These are phyloP conservation scores for Acrocera orbiculus DNA, from an alignment of 2,888 invertebrate species.

Conservation along the genomic window DNA sequence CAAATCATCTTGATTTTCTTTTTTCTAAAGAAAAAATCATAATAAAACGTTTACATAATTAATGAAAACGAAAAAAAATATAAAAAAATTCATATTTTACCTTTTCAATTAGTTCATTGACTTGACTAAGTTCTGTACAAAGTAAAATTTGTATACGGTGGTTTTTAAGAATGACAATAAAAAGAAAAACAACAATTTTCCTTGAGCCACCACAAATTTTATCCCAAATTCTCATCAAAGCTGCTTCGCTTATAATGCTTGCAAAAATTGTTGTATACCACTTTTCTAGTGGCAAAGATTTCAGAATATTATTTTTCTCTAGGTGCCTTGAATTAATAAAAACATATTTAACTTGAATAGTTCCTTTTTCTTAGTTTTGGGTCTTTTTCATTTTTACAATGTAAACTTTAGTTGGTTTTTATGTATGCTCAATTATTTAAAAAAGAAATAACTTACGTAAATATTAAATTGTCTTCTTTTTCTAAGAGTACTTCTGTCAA, in stretches of 20 bases:
- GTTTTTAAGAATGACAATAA: conserved; percentile 54
- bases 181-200: conserved; percentile 62
- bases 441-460: conserved; percentile 32
- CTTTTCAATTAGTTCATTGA: conserved; percentile 48
- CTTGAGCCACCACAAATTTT: conserved; percentile 72
- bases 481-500: conserved; percentile 48
- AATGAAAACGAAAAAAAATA: too few relatives aligned
- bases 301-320: conserved; percentile 42
- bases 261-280: conserved; percentile 79
- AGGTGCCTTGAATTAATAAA: conserved; percentile 39
- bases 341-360: background rate
- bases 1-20: conserved; percentile 53
- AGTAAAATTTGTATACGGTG: conserved; percentile 47
- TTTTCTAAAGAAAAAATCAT: conserved; percentile 37
- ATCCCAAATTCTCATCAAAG: conserved; percentile 73
- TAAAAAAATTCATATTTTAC: conserved; percentile 23
- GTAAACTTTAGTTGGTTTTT: too few relatives aligned
- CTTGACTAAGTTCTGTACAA: conserved; percentile 39
- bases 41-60: too few relatives aligned
- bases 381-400: too few relatives aligned
- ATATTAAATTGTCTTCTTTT: conserved; percentile 58
- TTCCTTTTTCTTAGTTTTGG: too few relatives aligned
- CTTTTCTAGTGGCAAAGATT: conserved; percentile 46
- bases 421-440: too few relatives aligned
- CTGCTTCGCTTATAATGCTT: conserved; percentile 56